Base-by-base conservation (phyloP, 2,113 vertebrate genomes). In the Anhinga anhinga region DNA sequence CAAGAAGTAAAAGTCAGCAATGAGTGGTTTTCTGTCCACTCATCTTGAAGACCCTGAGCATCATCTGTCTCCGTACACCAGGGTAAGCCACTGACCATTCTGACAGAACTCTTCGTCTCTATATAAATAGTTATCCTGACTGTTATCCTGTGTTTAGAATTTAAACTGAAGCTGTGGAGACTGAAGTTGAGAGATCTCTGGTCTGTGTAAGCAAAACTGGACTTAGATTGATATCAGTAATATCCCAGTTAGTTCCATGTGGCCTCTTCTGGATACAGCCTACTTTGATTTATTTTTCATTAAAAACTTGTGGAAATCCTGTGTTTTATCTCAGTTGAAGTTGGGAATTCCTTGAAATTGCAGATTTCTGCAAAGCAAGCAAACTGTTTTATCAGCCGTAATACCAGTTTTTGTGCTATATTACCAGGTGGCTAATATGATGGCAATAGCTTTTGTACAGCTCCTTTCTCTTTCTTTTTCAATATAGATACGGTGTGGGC, bases 401-500 rank as follows among this genome's bases (percentile, higher is more conserved):
- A 10, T 36, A 70, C 5, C 23, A 44, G 13, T 70, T 90, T 69
- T 18, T 71, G n/a, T 66, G 27, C 66, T 70, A 1, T 22, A 10
- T 85, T 76, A 19, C 9, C 23, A 44, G 10, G 15, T 62, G 16
- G 65, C 47, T 47, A 52, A 45, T 66, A 22, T 22, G 18, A n/a
- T 14, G 22, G 17, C 36, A 79, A 34, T 56, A 69, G 40, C 12
- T 77, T 84, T 66, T 84, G 32, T 66, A 62, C 45, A 78, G 34
- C 26, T 92, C 20, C 80, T 93, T 70, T 91, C 61, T 84, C 36
- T 97, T 91, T 72, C 21, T 85, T 81, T 73, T 94, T 44, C 58
- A 44, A 78, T 27, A 16, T 86, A 99, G 99, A 91, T 99, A 99
- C 0, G 99, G 99, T 4, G 96, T 98, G 82, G 96, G 95, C 55